Evolutionary conservation across 1,140 invertebrate species (phyloP), one percentile per base, ranked within the genome.

Genomic region (Mercenaria mercenaria): DNA sequence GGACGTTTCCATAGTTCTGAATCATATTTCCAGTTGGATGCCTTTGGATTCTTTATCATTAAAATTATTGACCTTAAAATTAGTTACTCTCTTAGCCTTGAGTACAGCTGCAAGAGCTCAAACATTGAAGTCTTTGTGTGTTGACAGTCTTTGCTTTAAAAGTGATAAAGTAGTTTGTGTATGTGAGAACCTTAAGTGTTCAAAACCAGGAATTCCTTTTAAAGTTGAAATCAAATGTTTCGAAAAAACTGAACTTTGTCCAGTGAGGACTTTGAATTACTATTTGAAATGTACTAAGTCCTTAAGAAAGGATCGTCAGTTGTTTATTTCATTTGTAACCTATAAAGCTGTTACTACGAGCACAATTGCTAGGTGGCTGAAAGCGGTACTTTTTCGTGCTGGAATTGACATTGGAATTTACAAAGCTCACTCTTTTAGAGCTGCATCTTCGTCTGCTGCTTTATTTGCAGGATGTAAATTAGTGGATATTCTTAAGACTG

Each of bases 1-100:
- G 92, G 86, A 91, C 90, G 90, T 91, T 18, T 52, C 41, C 18
- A 67, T 79, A 32, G 88, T 92, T 39, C 82, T 91, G 23, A 43
- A 77, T 15, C 89, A 43, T 74, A 69, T 90, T 34, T 10, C 0
- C 29, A 34, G 52, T 29, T 64, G 86, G 13, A 77, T 43, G 23
- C 90, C 90, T 34, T 26, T 91, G 11, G 41, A 43, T 13, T 26
- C 77, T 29, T 37, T 80, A 10, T 47, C 50, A 50, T 69, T 91
- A 43, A 67, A 83, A 61, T 23, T 59, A 6, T 80, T 89, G 32
- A 91, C 84, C 20, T 79, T 90, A 20, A 79, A 79, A 29, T 0
- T 77, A 29, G 34, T 61, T 50, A 26, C 69, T 29, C 74, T 87
- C 18, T 6, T 87, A 61, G 72, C 26, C 32, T 50, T 91, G 32